Percentiles rank a stretch among this genome's conserved stretches.
These are phyloP conservation scores for Brachypodius melanocephalos DNA, from an alignment of 2,113 vertebrate genomes.

Conservation along the genomic window DNA sequence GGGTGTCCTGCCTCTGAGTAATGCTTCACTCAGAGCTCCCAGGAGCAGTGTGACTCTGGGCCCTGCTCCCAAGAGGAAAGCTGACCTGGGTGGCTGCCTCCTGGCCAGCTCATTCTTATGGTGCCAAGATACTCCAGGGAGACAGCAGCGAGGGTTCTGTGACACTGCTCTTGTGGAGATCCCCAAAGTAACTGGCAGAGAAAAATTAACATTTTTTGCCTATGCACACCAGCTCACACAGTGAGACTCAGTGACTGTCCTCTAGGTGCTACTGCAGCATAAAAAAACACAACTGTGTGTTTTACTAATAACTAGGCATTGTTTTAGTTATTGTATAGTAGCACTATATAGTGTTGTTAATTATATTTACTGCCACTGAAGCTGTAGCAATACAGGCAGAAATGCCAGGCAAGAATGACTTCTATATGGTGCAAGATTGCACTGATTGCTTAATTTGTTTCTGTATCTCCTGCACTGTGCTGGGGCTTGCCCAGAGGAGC, in stretches of 20 bases:
- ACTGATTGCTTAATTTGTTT: background rate
- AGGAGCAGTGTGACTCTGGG: background rate
- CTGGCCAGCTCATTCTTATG: background rate
- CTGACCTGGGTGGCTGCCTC: background rate
- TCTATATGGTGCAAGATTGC: background rate
- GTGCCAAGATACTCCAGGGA: background rate
- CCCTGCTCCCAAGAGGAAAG: background rate
- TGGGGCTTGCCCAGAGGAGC: background rate
- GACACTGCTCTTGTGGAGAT: background rate
- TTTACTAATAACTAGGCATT: background rate
- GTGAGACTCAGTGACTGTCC: background rate
- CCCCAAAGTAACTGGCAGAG: background rate
- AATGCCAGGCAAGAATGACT: background rate
- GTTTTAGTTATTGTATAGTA: background rate
- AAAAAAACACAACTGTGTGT: background rate
- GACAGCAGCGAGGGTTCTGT: background rate
- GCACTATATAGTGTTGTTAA: background rate
- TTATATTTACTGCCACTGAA: background rate
- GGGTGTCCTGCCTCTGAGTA: background rate
- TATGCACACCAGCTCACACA: background rate
- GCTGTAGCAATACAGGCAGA: background rate
- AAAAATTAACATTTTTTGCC: background rate
- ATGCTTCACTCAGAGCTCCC: background rate
- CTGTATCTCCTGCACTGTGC: background rate
- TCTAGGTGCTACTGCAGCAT: constrained; percentile 26